Conservation (phyloP, 2,113 vertebrate genomes). For the Herpetotheres cachinnans region DNA sequence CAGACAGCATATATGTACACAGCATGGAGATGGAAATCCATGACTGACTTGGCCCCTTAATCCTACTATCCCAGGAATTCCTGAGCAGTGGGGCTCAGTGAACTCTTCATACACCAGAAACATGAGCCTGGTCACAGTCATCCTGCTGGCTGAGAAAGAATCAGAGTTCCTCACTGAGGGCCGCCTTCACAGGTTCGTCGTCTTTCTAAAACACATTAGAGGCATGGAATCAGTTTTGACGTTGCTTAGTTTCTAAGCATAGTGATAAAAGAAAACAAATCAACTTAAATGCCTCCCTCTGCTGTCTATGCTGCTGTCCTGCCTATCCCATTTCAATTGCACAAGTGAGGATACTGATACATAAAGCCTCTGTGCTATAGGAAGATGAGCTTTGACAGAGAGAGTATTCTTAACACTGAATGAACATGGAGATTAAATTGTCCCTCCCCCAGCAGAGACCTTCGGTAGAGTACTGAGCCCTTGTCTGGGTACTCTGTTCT, state of each 20-base stretch:
- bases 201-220: constrained; percentile 68
- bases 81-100: neutral
- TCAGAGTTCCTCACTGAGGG: constrained; percentile 70
- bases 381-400: neutral
- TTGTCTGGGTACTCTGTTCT: neutral
- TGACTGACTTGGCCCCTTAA: neutral
- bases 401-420: neutral
- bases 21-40: neutral
- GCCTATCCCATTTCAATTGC: neutral
- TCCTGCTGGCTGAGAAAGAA: neutral
- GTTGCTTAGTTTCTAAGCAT: neutral
- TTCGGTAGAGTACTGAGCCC: neutral
- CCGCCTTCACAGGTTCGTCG: constrained; percentile 37
- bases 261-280: neutral
- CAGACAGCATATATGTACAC: neutral
- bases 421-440: neutral
- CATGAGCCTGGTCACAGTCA: neutral
- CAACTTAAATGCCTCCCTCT: neutral
- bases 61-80: neutral
- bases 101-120: neutral
- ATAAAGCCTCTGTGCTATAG: neutral
- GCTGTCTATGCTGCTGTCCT: neutral
- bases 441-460: neutral
- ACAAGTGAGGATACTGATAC: neutral
- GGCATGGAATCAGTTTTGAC: neutral